Base-by-base conservation (phyloP, 2,797 vertebrate species). In the Pseudomugil tenellus region DNA sequence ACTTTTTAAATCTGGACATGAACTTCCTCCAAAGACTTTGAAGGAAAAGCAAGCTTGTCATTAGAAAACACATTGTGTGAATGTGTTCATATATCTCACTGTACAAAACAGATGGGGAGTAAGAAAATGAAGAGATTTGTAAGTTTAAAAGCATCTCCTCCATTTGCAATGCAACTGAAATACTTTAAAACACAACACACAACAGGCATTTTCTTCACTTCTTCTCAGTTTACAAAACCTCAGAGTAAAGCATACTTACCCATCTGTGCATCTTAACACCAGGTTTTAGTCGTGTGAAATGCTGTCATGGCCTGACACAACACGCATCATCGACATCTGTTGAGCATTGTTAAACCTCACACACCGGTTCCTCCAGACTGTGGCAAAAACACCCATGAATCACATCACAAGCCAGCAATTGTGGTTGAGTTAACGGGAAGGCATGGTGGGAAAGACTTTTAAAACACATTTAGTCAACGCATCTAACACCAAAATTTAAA, bases 1-100 rank as follows among this genome's bases (percentile, higher is more conserved):
- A 13, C 25, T 14, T 73, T 72, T 81, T 86, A 82, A 67, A 78
- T 84, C 77, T 84, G 49, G 81, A 86, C 67, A 82, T 73, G 67
- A 74, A 74, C 61, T 67, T n/a, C 53, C 49, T 82, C 58, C 65
- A 77, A 84, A 79, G 26, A 6, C 9, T 46, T 76, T 34, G 53
- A 71, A 76, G 68, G 72, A 55, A 55, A n/a, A 31, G n/a, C 53
- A 49, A 70, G 6, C 61, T 23, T 51, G 49, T 54, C 54, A 34
- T 48, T 53, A 60, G 69, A 66, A 74, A 72, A 62, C 28, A 2
- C 54, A 32, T 49, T 66, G 39, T 54, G 32, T n/a, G n/a, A 57
- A 49, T 61, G 76, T 48, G 54, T 68, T 81, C 64, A 65, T 49
- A 34, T 62, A 69, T 37, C 29, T 34, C 67, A 26, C 19, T 11